phyloP scores from a whole-genome alignment of 2,797 vertebrate genomes.

The Rhynchonycteris naso region DNA sequence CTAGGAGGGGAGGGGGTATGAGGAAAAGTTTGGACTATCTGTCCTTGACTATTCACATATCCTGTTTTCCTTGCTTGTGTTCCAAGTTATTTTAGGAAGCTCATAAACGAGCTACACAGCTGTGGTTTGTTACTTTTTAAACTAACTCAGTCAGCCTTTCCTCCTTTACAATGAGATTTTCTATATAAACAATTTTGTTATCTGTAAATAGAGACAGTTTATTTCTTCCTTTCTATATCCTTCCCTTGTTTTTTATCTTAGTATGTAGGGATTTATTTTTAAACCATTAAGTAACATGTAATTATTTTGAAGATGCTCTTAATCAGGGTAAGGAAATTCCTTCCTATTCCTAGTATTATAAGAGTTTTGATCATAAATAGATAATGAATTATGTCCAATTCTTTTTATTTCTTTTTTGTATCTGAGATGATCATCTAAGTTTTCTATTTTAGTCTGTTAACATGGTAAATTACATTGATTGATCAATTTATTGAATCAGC shows the following conservation, averaged over 20 bases:
- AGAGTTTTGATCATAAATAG: neutral
- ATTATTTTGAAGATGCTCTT: neutral
- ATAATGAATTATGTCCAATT: neutral
- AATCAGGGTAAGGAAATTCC: neutral
- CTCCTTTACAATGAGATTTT: neutral
- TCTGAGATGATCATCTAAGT: neutral
- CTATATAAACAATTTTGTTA: neutral
- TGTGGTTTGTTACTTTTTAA: too few relatives aligned
- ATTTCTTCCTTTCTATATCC: neutral
- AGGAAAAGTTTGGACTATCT: too few relatives aligned
- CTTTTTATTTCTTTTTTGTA: neutral
- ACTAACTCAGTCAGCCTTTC: too few relatives aligned
- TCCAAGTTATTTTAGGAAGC: too few relatives aligned
- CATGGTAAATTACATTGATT: neutral
- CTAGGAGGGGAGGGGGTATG: too few relatives aligned
- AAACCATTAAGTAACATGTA: neutral
- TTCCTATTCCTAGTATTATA: neutral
- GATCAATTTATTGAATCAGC: neutral
- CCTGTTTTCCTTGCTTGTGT: too few relatives aligned
- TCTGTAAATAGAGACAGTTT: neutral
- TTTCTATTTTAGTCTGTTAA: neutral
- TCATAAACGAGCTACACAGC: too few relatives aligned
- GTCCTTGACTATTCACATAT: too few relatives aligned
- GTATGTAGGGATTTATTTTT: neutral
- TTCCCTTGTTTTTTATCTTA: neutral